Evolutionary conservation across 2,113 vertebrate genomes (phyloP).

Genomic region (Saiga tatarica): DNA sequence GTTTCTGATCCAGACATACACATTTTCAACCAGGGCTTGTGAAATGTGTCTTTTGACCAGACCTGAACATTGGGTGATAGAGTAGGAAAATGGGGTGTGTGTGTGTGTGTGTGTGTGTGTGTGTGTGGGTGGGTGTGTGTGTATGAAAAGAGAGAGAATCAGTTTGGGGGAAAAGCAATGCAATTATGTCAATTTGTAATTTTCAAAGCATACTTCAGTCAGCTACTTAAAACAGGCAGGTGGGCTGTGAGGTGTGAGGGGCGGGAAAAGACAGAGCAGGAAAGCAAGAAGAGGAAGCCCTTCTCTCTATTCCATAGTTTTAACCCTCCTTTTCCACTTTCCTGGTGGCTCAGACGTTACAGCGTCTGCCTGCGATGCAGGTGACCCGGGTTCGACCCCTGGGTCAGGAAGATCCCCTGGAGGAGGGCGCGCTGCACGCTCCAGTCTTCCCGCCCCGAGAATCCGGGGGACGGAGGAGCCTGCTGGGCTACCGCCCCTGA

Average conservation of each 20-base stretch:
- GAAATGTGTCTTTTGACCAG: not conserved
- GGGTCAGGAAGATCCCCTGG: not conserved
- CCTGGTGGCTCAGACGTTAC: too few species aligned
- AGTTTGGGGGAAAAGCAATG: not conserved
- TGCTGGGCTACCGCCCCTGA: not conserved
- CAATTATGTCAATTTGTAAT: not conserved
- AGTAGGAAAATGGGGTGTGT: not conserved
- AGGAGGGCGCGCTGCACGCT: rapidly evolving
- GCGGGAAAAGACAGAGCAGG: not conserved
- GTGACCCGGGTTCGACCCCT: too few species aligned
- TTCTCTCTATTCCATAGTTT: not conserved
- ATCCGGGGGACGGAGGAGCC: not conserved
- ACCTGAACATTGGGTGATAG: too few species aligned
- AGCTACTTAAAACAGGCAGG: not conserved
- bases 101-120: not conserved
- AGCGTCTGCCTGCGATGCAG: too few species aligned
- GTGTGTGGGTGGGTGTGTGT: too few species aligned
- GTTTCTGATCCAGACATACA: not conserved
- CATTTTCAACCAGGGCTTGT: not conserved
- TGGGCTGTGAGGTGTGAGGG: not conserved
- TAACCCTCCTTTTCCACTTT: not conserved
- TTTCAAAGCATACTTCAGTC: not conserved
- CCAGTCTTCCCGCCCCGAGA: not conserved
- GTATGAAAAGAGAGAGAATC: not conserved
- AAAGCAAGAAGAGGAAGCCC: not conserved